A percentile compares a stretch with the other conserved stretches of the same genome.
phyloP scores from a whole-genome alignment of 2,113 vertebrate species.

The Prolemur simus region DNA sequence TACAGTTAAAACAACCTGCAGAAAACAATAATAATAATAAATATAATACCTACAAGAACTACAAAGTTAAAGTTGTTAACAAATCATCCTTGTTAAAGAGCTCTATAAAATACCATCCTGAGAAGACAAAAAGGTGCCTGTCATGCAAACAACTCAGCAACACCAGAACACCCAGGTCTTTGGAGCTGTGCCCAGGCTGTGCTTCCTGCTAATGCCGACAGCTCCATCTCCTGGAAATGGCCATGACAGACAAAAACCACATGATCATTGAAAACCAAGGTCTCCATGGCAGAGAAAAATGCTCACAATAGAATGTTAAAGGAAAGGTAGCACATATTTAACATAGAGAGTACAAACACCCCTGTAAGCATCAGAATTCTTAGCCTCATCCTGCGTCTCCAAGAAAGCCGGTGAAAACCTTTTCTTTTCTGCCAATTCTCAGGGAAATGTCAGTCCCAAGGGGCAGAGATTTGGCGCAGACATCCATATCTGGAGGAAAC shows the following conservation, averaged over 20 bases:
- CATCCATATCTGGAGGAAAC: neutral
- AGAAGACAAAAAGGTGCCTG: neutral
- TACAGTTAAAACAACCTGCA: slow-evolving; percentile 95
- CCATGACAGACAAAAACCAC: neutral
- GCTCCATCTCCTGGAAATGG: neutral
- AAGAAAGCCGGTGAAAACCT: neutral
- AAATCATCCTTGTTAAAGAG: neutral
- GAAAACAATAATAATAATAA: slow-evolving; percentile 51
- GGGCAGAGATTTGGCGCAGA: too few species aligned
- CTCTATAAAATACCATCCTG: too few species aligned
- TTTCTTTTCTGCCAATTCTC: neutral
- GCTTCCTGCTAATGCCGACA: neutral
- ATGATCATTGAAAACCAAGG: neutral
- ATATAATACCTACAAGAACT: neutral
- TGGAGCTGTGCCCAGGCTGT: neutral
- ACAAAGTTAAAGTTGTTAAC: neutral
- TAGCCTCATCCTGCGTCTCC: neutral
- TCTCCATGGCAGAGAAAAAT: neutral
- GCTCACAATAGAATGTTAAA: neutral
- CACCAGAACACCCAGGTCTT: neutral
- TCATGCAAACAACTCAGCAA: neutral
- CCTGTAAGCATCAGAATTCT: too few species aligned
- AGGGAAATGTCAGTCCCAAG: neutral
- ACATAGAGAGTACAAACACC: neutral
- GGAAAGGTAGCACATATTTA: neutral